phyloP scores from a whole-genome alignment of 2,888 invertebrate species.

The Xestia ashworthii region DNA sequence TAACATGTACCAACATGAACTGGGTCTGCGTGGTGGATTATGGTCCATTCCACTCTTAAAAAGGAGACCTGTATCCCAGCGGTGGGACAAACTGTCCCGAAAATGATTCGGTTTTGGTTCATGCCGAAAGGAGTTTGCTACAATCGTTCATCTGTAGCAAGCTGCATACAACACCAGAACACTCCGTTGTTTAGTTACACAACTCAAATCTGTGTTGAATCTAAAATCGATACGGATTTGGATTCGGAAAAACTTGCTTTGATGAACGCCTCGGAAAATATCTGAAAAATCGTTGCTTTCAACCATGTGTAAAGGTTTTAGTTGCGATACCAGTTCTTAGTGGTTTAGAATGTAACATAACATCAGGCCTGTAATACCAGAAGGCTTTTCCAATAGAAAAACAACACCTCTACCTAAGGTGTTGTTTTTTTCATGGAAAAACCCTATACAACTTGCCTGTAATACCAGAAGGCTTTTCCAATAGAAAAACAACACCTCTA shows the following conservation, averaged over 20 bases:
- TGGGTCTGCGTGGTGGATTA: no score
- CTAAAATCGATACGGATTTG: conserved; percentile 59
- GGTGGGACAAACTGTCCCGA: background rate
- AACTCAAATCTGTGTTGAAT: conserved; percentile 47
- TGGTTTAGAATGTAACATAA: background rate
- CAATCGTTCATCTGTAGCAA: background rate
- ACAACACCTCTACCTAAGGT: no score
- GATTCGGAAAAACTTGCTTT: conserved; percentile 38
- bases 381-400: no score
- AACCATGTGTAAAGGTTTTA: background rate
- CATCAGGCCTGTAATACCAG: no score
- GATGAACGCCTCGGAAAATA: conserved; percentile 38
- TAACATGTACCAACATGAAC: no score
- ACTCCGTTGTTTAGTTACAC: conserved; percentile 53
- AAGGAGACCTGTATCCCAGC: no score
- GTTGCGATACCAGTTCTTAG: background rate
- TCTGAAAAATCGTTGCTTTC: conserved; percentile 11
- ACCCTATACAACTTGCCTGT: no score
- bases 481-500: no score
- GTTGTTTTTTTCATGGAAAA: no score
- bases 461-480: no score
- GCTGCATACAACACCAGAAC: conserved; percentile 33
- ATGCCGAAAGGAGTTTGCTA: background rate
- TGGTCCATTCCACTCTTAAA: no score
- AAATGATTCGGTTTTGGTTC: background rate